A percentile compares a stretch with the other conserved stretches of the same genome.
phyloP scores from a whole-genome alignment of 30 jellyfish, hydroid and myxozoan genomes.

The Clytia hemisphaerica region DNA sequence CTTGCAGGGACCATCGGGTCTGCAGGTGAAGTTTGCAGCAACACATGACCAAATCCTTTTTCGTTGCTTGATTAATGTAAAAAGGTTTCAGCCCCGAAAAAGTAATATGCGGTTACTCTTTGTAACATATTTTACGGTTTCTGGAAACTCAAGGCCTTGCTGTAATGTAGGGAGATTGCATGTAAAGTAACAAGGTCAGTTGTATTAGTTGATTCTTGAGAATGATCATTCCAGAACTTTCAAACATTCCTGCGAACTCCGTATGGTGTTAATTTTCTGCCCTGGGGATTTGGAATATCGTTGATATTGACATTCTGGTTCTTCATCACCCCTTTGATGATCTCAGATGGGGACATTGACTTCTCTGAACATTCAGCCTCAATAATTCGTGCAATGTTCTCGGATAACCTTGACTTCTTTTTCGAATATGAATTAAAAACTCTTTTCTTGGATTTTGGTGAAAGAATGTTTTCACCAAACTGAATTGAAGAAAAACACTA shows the following conservation, averaged over 20 bases:
- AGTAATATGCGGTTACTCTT: constrained; percentile 10
- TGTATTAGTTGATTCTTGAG: background rate
- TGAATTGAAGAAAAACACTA: no score
- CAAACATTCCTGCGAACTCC: background rate
- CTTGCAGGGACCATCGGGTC: constrained; percentile 1
- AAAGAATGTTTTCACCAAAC: no score
- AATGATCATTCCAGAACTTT: background rate
- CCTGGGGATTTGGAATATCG: no score
- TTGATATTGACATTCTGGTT: no score
- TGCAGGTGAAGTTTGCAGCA: constrained; percentile 2
- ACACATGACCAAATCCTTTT: constrained; percentile 4
- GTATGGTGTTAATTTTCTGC: no score
- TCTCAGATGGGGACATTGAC: background rate
- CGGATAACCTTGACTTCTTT: no score
- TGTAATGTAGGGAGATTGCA: background rate
- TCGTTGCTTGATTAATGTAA: constrained; percentile 7
- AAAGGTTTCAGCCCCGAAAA: constrained; percentile 10
- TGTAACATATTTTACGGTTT: background rate
- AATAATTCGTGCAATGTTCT: no score
- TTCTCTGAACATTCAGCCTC: background rate
- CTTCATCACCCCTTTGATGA: background rate
- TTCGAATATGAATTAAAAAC: no score
- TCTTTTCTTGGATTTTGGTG: no score
- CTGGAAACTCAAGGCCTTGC: constrained; percentile 8
- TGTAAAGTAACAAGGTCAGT: background rate